phyloP scores from a whole-genome alignment of 2,113 vertebrate genomes.

The Macrotus californicus region DNA sequence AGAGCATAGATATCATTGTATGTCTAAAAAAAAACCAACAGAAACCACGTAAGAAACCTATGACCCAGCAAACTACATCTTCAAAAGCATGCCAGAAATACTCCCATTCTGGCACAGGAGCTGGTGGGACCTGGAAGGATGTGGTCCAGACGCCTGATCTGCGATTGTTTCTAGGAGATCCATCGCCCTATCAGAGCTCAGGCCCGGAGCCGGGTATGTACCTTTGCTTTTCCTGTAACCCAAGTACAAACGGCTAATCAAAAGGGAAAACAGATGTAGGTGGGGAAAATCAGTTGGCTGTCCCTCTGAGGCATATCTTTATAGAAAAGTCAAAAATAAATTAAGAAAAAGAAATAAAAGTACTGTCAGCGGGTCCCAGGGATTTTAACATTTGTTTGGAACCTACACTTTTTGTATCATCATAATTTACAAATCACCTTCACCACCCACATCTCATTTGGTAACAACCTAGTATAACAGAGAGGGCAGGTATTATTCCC shows the following conservation, averaged over 20 bases:
- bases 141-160: neutral
- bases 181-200: neutral
- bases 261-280: neutral
- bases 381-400: conserved; percentile 3
- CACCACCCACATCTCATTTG: neutral
- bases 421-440: neutral
- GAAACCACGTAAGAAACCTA: neutral
- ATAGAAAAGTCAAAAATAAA: neutral
- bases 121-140: neutral
- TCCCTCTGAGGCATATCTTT: neutral
- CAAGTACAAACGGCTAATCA: neutral
- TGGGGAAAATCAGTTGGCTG: neutral
- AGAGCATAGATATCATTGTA: neutral
- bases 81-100: neutral
- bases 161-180: neutral
- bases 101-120: neutral
- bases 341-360: neutral
- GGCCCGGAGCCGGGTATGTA: neutral
- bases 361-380: neutral
- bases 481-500: neutral
- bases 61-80: neutral
- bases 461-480: neutral
- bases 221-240: neutral
- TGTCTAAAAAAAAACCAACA: neutral
- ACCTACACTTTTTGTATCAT: neutral